phyloP scores from a whole-genome alignment of 2,797 vertebrate species.

The Sebastes cheni region DNA sequence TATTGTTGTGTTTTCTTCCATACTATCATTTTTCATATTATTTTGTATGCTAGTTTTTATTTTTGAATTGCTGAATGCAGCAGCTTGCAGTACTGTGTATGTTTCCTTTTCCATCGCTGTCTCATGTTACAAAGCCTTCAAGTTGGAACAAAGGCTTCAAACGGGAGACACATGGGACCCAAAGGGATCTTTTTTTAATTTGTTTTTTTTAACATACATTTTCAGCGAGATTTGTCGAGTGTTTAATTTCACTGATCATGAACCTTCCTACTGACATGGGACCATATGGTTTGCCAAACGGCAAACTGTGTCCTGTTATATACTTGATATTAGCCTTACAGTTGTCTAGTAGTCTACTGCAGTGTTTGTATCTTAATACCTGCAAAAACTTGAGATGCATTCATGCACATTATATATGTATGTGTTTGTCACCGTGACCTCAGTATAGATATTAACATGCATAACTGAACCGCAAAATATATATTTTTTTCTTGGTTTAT shows the following conservation, averaged over 20 bases:
- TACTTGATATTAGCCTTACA: slow-evolving; percentile 33
- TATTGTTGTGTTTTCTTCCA: slow-evolving; percentile 4
- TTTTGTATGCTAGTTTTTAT: slow-evolving; percentile 11
- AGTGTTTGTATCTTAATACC: slow-evolving; percentile 16
- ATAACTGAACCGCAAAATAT: not conserved
- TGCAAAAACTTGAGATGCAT: slow-evolving; percentile 52
- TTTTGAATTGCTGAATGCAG: slow-evolving; percentile 31
- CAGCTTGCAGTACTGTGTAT: slow-evolving; percentile 18
- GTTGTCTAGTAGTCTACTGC: not conserved
- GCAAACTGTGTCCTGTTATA: slow-evolving; percentile 13
- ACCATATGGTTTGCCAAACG: slow-evolving; percentile 54
- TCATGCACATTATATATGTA: slow-evolving; percentile 37
- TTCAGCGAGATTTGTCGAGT: not conserved
- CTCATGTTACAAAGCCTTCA: slow-evolving; percentile 20
- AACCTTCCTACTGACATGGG: slow-evolving; percentile 53
- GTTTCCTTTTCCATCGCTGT: not conserved
- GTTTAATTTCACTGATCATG: slow-evolving; percentile 9
- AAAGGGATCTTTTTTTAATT: slow-evolving; percentile 12
- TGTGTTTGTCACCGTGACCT: slow-evolving; percentile 33
- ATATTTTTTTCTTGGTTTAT: slow-evolving; percentile 8
- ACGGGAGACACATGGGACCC: not conserved
- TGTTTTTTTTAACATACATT: slow-evolving; percentile 1
- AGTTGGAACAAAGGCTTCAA: not conserved
- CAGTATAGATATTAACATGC: slow-evolving; percentile 1
- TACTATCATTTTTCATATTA: not conserved